phyloP scores from a whole-genome alignment of 2,113 vertebrate species.

The Scatophagus argus region DNA sequence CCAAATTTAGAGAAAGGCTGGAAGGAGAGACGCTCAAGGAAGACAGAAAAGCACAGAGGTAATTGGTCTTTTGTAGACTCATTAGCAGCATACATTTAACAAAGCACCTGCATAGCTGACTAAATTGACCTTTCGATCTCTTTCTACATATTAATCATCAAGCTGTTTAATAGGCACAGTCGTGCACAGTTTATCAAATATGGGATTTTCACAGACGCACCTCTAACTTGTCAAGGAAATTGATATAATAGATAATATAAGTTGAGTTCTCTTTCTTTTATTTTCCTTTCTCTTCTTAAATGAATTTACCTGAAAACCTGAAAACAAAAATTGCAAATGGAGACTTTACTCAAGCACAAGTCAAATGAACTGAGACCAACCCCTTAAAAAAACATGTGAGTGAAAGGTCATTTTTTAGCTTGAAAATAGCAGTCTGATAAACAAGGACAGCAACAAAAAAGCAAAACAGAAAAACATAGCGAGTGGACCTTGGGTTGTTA shows the following conservation, averaged over 20 bases:
- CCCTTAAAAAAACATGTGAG: neutral
- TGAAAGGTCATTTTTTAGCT: neutral
- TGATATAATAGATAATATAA: neutral
- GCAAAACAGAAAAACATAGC: neutral
- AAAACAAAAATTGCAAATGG: neutral
- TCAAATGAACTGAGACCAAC: neutral
- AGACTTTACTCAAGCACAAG: neutral
- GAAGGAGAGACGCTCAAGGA: neutral
- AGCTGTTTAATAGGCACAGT: conserved; percentile 19
- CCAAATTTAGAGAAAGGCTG: conserved; percentile 25
- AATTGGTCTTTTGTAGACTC: conserved; percentile 26
- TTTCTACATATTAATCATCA: conserved; percentile 30
- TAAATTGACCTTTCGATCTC: conserved; percentile 33
- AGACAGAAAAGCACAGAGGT: conserved; percentile 8
- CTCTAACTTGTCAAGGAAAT: neutral
- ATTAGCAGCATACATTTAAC: conserved; percentile 28
- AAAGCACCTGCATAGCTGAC: conserved; percentile 22
- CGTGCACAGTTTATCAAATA: neutral
- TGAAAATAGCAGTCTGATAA: neutral
- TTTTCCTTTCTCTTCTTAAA: no score
- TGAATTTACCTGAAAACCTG: no score
- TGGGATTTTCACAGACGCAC: neutral
- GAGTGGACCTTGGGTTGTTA: neutral
- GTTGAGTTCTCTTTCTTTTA: no score
- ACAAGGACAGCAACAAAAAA: neutral